Percentiles rank a stretch among this genome's conserved stretches.
Evolutionary conservation across 2,888 invertebrate genomes (phyloP).

Genomic region (Spilosoma lubricipeda): DNA sequence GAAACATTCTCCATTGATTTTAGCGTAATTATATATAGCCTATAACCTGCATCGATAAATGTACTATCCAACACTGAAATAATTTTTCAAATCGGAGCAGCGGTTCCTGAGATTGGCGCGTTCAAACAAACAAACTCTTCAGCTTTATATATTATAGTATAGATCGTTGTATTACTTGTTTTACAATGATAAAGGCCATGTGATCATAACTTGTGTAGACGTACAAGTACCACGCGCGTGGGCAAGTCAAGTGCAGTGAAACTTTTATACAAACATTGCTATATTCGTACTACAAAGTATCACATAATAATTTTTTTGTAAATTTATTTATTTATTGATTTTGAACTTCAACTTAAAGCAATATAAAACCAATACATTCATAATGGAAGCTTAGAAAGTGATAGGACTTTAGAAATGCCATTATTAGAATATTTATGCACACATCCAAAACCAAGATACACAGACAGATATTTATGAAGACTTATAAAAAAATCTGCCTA

Average conservation of each 20-base stretch:
- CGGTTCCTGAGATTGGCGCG: no score
- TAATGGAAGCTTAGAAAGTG: not conserved
- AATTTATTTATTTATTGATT: not conserved
- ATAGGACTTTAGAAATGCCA: not conserved
- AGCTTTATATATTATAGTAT: no score
- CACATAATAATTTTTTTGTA: not conserved
- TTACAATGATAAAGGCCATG: not conserved
- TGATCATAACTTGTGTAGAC: not conserved
- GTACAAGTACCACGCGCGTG: conserved; percentile 53
- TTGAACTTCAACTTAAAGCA: not conserved
- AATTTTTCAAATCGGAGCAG: no score
- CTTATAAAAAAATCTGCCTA: not conserved
- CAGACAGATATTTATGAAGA: no score
- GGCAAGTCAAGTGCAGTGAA: conserved; percentile 72
- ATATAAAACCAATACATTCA: not conserved
- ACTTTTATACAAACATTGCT: conserved; percentile 71
- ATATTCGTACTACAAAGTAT: not conserved
- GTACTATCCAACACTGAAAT: no score
- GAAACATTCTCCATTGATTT: no score
- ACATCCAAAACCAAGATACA: not conserved
- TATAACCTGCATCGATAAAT: no score
- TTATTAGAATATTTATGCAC: not conserved
- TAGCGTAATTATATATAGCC: no score
- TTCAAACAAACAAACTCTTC: no score
- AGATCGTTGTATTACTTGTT: not conserved